Conservation (phyloP, 2,888 invertebrate species). For the Venusia cambrica region DNA sequence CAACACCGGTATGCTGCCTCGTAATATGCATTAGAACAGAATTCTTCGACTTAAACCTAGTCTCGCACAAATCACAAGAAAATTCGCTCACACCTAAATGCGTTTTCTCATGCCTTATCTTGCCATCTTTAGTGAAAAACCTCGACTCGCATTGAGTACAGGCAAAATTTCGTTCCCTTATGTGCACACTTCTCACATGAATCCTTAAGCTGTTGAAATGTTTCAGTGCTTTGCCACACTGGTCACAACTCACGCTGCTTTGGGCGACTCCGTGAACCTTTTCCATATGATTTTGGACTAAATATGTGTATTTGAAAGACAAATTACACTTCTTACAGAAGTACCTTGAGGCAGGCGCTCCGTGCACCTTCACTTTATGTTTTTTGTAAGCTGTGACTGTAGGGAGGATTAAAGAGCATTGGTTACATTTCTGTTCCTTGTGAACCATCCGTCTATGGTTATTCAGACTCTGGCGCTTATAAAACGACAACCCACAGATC, state of each 20-base stretch:
- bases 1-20: conserved; percentile 4
- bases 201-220: conserved; percentile 36
- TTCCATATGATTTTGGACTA: conserved; percentile 38
- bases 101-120: conserved; percentile 44
- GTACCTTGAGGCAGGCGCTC: conserved; percentile 19
- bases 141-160: conserved; percentile 41
- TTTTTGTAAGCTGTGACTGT: conserved; percentile 22
- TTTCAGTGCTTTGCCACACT: conserved; percentile 44
- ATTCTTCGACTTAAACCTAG: conserved; percentile 46
- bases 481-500: conserved; percentile 43
- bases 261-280: conserved; percentile 40
- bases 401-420: conserved; percentile 39
- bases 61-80: conserved; percentile 42
- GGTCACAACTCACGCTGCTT: conserved; percentile 31
- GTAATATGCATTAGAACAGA: conserved; percentile 45
- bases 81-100: conserved; percentile 43
- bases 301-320: conserved; percentile 39
- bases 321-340: conserved; percentile 36
- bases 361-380: conserved; percentile 32
- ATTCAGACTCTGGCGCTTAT: conserved; percentile 42
- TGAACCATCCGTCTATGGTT: conserved; percentile 42
- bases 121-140: conserved; percentile 47
- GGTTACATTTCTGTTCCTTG: conserved; percentile 40
- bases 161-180: conserved; percentile 39
- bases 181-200: conserved; percentile 43